Conservation (phyloP, 2,797 vertebrate genomes). For the Valencia hispanica region DNA sequence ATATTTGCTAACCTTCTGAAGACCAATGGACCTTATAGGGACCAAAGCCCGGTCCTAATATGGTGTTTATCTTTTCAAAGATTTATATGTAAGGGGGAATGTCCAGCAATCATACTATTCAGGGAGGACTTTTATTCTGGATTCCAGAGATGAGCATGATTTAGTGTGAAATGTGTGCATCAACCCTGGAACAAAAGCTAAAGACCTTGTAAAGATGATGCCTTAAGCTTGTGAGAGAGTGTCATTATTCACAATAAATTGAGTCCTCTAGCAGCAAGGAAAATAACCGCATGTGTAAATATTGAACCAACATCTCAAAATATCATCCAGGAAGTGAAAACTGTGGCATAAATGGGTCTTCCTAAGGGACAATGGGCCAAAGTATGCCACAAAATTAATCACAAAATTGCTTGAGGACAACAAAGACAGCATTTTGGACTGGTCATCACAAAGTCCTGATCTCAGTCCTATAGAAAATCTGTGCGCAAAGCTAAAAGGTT, state of each 20-base stretch:
- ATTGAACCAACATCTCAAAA: background rate
- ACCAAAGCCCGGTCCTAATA: background rate
- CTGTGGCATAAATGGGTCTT: background rate
- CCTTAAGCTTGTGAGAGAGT: no score
- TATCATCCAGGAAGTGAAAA: background rate
- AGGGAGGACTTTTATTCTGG: no score
- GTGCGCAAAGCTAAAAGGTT: background rate
- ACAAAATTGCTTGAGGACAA: background rate
- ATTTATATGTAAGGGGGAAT: no score
- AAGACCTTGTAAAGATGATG: no score
- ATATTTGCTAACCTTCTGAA: background rate
- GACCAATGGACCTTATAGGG: background rate
- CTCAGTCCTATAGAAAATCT: background rate
- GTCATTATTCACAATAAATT: background rate
- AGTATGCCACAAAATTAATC: background rate
- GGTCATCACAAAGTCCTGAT: background rate
- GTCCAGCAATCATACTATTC: no score
- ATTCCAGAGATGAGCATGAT: no score
- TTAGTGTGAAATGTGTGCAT: no score
- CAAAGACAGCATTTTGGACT: background rate
- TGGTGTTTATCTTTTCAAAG: no score
- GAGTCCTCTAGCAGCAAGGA: background rate
- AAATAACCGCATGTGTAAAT: background rate
- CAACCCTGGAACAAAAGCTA: no score
- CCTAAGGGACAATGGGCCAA: background rate